Percentiles rank a stretch among this genome's conserved stretches.
Conservation (phyloP, 2,113 vertebrate genomes). For the Todiramphus saurophagus region DNA sequence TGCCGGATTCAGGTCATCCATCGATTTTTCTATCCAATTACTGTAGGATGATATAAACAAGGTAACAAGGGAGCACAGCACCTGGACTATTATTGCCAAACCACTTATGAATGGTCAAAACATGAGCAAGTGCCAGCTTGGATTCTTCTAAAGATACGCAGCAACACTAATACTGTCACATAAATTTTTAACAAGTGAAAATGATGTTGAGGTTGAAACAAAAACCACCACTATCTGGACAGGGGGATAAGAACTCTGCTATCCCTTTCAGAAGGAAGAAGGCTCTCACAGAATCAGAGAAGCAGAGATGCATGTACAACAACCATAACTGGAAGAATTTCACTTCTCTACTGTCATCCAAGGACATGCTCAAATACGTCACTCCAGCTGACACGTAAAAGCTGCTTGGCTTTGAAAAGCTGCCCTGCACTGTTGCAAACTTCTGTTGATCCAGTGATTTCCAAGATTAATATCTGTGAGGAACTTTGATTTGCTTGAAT, state of each 20-base stretch:
- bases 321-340: background rate
- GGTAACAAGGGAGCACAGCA: background rate
- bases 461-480: background rate
- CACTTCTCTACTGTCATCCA: background rate
- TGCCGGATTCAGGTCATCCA: background rate
- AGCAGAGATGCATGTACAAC: background rate
- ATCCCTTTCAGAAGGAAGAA: background rate
- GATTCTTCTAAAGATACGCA: background rate
- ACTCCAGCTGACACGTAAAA: background rate
- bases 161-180: background rate
- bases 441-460: background rate
- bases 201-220: background rate
- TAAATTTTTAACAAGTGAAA: background rate
- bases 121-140: fast-evolving
- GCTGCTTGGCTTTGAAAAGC: background rate
- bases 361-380: background rate
- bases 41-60: background rate
- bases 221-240: background rate
- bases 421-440: background rate
- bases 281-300: background rate
- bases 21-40: background rate
- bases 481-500: background rate
- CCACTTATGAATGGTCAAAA: background rate
- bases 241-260: background rate
- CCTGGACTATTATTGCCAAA: background rate